A percentile compares a stretch with the other conserved stretches of the same genome.
Evolutionary conservation across 2,888 invertebrate species (phyloP).

Genomic region (Drosophila kambysellisi): DNA sequence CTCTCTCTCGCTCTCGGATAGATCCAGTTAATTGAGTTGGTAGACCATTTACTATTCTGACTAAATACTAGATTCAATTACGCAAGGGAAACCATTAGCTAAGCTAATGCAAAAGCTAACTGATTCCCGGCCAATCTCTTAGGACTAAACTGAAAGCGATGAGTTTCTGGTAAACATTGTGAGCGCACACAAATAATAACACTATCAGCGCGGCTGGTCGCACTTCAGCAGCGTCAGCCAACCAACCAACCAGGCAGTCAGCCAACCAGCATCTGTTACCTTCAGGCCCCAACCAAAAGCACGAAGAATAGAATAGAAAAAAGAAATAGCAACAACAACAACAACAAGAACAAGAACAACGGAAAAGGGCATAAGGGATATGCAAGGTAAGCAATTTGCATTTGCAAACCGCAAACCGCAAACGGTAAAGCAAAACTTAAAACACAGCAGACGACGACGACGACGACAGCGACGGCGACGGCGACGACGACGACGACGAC

Average conservation of each 20-base stretch:
- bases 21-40: not conserved
- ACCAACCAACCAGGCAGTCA: constrained; percentile 15
- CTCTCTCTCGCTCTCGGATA: not conserved
- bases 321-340: not conserved
- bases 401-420: constrained; percentile 74
- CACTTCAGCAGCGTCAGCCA: constrained; percentile 63
- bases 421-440: constrained; percentile 77
- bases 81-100: not conserved
- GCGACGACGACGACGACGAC: constrained; percentile 32
- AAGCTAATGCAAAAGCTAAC: not conserved
- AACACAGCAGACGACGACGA: constrained; percentile 56
- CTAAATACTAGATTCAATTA: not conserved
- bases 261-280: constrained; percentile 53
- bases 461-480: constrained; percentile 47
- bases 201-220: constrained; percentile 72
- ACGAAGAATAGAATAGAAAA: constrained; percentile 9
- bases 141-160: constrained; percentile 16
- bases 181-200: constrained; percentile 61
- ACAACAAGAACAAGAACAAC: not conserved
- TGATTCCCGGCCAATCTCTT: constrained; percentile 1
- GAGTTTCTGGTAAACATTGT: constrained; percentile 7
- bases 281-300: constrained; percentile 23
- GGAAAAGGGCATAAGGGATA: constrained; percentile 59
- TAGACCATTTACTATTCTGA: not conserved
- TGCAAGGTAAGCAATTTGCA: constrained; percentile 79